Percentiles rank a stretch among this genome's conserved stretches.
Evolutionary conservation across 2,797 vertebrate genomes (phyloP).

Genomic region (Psittacula echo): DNA sequence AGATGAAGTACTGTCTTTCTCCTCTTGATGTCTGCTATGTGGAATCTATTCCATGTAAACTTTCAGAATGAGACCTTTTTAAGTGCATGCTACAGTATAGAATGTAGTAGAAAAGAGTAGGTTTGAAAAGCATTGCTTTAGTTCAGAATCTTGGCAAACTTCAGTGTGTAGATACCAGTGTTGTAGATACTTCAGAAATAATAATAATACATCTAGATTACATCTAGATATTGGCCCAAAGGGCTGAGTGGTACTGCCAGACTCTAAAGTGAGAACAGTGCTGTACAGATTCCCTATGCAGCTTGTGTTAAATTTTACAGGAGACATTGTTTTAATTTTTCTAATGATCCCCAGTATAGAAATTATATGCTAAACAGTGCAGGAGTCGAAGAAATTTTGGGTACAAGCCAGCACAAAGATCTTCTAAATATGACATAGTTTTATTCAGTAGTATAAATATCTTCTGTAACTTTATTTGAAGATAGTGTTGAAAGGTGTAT

Average conservation of each 20-base stretch:
- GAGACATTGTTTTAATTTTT: slow-evolving; percentile 64
- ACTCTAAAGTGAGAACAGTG: neutral
- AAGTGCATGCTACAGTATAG: neutral
- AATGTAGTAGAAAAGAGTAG: neutral
- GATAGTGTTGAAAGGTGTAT: neutral
- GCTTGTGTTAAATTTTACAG: slow-evolving; percentile 55
- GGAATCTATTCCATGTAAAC: neutral
- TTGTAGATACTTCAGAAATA: slow-evolving; percentile 23
- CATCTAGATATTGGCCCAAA: slow-evolving; percentile 1
- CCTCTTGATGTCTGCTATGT: neutral
- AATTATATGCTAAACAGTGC: slow-evolving; percentile 23
- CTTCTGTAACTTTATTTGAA: neutral
- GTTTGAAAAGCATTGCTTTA: slow-evolving; percentile 20
- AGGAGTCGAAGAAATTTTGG: slow-evolving; percentile 41
- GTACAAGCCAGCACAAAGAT: slow-evolving; percentile 5
- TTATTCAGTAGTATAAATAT: neutral
- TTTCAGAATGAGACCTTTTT: slow-evolving; percentile 4
- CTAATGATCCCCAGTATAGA: slow-evolving; percentile 47
- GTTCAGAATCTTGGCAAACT: slow-evolving; percentile 8
- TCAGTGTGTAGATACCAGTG: neutral
- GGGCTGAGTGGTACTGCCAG: slow-evolving; percentile 16
- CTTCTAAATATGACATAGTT: slow-evolving; percentile 8
- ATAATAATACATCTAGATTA: slow-evolving; percentile 45
- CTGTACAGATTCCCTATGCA: slow-evolving; percentile 3
- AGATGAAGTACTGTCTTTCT: neutral